These are phyloP conservation scores for Danio albolineatus DNA, from an alignment of 2,797 vertebrate genomes.

Conservation along the genomic window DNA sequence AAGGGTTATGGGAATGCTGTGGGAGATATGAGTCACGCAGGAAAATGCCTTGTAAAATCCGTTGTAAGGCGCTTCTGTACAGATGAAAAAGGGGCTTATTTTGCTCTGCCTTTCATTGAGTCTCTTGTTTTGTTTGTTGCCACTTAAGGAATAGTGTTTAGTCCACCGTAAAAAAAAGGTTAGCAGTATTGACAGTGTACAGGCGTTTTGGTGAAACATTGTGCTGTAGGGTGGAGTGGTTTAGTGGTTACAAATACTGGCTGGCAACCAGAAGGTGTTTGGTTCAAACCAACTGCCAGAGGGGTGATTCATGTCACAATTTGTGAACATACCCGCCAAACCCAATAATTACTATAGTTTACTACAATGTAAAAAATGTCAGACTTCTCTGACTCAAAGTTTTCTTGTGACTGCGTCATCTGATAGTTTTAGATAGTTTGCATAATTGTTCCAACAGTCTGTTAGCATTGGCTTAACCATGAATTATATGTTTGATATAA, in stretches of 20 bases:
- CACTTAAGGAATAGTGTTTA: not conserved
- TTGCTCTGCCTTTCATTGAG: not conserved
- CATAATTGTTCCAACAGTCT: too few relatives aligned
- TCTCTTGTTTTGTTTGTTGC: not conserved
- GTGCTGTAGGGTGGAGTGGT: not conserved
- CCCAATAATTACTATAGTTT: not conserved
- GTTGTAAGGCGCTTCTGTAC: not conserved
- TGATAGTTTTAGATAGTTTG: too few relatives aligned
- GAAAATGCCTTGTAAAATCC: conserved; percentile 47
- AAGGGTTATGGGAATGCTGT: conserved; percentile 53
- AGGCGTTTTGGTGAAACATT: not conserved
- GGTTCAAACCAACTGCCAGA: not conserved
- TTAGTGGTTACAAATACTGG: not conserved
- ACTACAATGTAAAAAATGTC: not conserved
- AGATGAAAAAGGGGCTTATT: conserved; percentile 13
- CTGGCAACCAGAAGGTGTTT: conserved; percentile 2
- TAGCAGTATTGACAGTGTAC: not conserved
- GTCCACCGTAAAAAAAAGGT: not conserved
- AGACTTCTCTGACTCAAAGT: not conserved
- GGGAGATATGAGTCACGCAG: conserved; percentile 74
- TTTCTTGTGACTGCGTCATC: too few relatives aligned
- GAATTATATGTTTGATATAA: too few relatives aligned
- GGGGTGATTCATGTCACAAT: not conserved
- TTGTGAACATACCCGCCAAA: conserved; percentile 4
- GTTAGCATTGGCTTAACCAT: too few relatives aligned